Evolutionary conservation across 2,797 vertebrate genomes (phyloP).

Genomic region (Karalla daura): DNA sequence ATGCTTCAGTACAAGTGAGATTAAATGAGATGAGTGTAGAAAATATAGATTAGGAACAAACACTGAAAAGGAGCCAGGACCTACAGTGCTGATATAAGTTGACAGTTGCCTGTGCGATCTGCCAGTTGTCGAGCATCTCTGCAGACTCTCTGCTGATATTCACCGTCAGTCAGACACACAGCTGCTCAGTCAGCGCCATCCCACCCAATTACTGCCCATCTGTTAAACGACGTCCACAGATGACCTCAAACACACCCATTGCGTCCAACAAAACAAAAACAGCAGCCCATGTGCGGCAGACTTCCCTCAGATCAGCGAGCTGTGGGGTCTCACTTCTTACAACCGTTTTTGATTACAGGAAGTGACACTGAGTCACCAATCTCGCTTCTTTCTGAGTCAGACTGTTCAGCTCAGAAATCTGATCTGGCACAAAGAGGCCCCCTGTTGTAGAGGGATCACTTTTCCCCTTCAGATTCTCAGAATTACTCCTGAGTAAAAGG

Average conservation of each 20-base stretch:
- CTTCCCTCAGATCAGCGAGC: conserved; percentile 36
- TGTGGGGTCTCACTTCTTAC: conserved; percentile 64
- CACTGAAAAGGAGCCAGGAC: too few relatives aligned
- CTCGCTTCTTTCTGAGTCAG: conserved; percentile 70
- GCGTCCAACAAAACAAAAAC: conserved; percentile 42
- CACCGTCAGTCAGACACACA: conserved; percentile 37
- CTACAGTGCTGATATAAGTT: not conserved
- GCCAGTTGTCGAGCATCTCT: not conserved
- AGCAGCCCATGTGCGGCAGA: conserved; percentile 37
- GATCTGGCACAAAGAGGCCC: conserved; percentile 71
- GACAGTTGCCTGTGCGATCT: not conserved
- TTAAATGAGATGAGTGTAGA: not conserved
- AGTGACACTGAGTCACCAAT: conserved; percentile 75
- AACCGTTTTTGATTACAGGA: conserved; percentile 76
- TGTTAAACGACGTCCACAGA: conserved; percentile 25
- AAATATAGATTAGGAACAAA: not conserved
- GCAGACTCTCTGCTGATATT: conserved; percentile 13
- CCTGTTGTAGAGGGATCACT: conserved; percentile 46
- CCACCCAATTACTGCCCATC: conserved; percentile 48
- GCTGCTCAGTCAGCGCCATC: conserved; percentile 37
- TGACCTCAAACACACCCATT: conserved; percentile 45
- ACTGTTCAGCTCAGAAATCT: conserved; percentile 71
- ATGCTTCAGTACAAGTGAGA: not conserved
- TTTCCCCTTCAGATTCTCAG: conserved; percentile 27
- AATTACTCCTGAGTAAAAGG: conserved; percentile 32